Conservation (phyloP, 2,797 vertebrate species). For the Morus bassanus region DNA sequence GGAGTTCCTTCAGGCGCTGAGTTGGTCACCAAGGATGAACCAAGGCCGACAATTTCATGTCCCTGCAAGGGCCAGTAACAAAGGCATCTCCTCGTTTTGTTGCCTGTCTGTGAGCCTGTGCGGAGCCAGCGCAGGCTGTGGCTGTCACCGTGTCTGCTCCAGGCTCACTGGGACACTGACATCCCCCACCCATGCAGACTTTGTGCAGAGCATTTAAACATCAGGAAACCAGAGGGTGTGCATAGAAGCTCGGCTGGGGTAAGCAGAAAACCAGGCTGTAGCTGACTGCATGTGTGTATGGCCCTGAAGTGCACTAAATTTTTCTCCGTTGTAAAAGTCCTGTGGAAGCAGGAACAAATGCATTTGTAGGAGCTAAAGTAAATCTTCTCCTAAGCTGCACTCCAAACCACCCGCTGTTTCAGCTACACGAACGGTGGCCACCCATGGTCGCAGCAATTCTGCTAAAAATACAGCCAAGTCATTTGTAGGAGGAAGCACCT, state of each 20-base stretch:
- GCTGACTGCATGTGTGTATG: rapidly evolving
- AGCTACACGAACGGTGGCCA: rapidly evolving
- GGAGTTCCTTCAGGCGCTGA: background rate
- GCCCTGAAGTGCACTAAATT: background rate
- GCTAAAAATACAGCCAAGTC: background rate
- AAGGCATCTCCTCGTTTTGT: background rate
- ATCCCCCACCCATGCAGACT: background rate
- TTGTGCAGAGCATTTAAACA: background rate
- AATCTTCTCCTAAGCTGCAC: background rate
- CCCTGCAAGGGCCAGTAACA: background rate
- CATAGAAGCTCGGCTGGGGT: background rate
- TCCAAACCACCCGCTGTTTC: background rate
- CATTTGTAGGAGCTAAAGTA: background rate
- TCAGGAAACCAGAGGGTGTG: background rate
- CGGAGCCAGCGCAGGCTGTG: background rate
- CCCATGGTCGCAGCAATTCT: background rate
- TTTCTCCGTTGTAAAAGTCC: background rate
- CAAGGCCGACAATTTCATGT: background rate
- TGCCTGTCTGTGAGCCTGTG: background rate
- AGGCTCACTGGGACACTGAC: rapidly evolving
- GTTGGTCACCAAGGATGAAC: background rate
- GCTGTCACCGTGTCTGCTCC: background rate
- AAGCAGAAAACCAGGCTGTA: background rate
- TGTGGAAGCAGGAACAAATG: background rate
- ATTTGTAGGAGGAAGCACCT: background rate